phyloP scores from a whole-genome alignment of 2,797 vertebrate species.

The Clarias platycephalus region DNA sequence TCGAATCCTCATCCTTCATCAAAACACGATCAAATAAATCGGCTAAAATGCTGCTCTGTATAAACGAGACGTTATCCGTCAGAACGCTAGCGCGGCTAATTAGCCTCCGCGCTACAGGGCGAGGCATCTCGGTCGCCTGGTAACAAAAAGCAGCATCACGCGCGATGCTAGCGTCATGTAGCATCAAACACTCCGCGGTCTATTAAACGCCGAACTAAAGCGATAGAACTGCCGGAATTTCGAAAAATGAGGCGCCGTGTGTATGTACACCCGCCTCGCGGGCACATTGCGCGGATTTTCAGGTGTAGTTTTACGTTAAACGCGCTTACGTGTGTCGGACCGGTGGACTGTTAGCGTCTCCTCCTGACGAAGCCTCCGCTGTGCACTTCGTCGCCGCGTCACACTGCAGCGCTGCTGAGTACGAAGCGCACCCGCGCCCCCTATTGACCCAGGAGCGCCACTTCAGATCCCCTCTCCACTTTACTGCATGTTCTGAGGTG shows the following conservation, averaged over 20 bases:
- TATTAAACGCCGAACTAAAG: neutral
- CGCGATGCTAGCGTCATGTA: slow-evolving; percentile 20
- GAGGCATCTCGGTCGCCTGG: slow-evolving; percentile 52
- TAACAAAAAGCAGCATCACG: slow-evolving; percentile 58
- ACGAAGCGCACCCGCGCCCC: slow-evolving; percentile 14
- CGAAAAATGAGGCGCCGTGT: neutral
- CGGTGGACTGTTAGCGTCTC: slow-evolving; percentile 13
- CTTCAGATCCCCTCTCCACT: neutral
- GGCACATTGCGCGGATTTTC: no score
- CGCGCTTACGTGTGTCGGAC: slow-evolving; percentile 32
- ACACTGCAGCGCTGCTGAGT: neutral
- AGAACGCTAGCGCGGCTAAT: neutral
- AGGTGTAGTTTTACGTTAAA: neutral
- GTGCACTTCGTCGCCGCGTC: slow-evolving; percentile 28
- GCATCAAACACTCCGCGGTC: neutral
- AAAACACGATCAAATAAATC: no score
- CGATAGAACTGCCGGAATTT: rapidly evolving
- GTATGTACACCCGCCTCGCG: neutral
- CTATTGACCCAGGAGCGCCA: neutral
- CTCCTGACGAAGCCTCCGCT: slow-evolving; percentile 32
- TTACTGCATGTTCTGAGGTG: neutral
- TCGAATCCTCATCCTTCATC: no score
- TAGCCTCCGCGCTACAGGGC: slow-evolving; percentile 8
- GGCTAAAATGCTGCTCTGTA: no score
- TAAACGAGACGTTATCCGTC: no score